A percentile compares a stretch with the other conserved stretches of the same genome.
Conservation (phyloP, 1,140 invertebrate species). For the Procambarus clarkii region DNA sequence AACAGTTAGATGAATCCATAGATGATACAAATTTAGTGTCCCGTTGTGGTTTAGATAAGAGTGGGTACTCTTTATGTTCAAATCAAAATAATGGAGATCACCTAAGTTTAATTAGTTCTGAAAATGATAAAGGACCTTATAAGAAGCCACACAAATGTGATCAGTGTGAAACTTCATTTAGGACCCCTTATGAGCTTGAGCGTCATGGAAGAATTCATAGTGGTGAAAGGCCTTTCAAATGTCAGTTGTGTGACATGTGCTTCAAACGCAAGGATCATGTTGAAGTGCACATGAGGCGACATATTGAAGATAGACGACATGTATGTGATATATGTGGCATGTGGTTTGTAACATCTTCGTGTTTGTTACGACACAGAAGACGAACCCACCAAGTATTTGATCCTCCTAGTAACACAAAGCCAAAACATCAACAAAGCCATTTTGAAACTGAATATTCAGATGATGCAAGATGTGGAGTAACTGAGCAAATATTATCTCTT, state of each 20-base stretch:
- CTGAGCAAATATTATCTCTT: too few relatives aligned
- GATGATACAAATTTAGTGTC: too few relatives aligned
- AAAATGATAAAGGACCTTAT: background rate
- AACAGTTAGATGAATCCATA: too few relatives aligned
- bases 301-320: slow-evolving; percentile 14
- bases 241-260: slow-evolving; percentile 73
- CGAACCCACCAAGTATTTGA: slow-evolving; percentile 15
- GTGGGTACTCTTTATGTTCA: too few relatives aligned
- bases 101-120: too few relatives aligned
- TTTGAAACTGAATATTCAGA: background rate
- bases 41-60: too few relatives aligned
- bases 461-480: background rate
- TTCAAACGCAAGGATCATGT: slow-evolving; percentile 27
- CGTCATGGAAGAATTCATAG: slow-evolving; percentile 73
- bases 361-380: slow-evolving; percentile 4
- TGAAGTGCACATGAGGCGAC: slow-evolving; percentile 11
- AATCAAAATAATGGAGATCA: too few relatives aligned
- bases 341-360: slow-evolving; percentile 21
- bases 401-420: background rate
- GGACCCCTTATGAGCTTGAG: slow-evolving; percentile 74
- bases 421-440: background rate
- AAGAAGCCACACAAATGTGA: slow-evolving; percentile 78
- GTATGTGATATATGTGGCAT: slow-evolving; percentile 5
- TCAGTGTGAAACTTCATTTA: slow-evolving; percentile 78
- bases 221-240: slow-evolving; percentile 66